phyloP scores from a whole-genome alignment of 2,888 invertebrate species.

The Pristionchus japonicus region DNA sequence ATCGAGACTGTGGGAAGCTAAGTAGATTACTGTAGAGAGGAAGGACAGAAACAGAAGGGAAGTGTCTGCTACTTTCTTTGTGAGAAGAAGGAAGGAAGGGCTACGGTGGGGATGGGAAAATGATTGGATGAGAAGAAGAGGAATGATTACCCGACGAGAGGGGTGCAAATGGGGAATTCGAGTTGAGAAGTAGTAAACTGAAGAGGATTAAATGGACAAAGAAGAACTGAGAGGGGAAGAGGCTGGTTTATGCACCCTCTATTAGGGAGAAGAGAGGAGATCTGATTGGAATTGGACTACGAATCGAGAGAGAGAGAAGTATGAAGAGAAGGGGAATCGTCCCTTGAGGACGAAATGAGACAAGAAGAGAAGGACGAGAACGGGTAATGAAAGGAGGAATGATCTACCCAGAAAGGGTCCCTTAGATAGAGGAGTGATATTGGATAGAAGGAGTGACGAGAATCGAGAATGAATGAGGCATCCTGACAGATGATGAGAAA shows the following conservation, averaged over 20 bases:
- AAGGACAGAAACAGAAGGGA: not conserved
- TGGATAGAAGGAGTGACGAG: constrained; percentile 28
- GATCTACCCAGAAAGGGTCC: not conserved
- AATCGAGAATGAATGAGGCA: constrained; percentile 38
- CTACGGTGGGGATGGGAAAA: constrained; percentile 17
- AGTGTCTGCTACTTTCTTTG: not conserved
- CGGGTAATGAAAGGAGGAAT: constrained; percentile 31
- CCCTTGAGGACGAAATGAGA: not conserved
- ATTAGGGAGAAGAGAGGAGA: not conserved
- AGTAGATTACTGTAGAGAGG: constrained; percentile 19
- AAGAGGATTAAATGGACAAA: constrained; percentile 41
- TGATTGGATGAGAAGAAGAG: not conserved
- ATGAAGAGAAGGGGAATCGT: constrained; percentile 8
- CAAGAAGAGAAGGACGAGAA: not conserved
- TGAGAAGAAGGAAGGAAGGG: not conserved
- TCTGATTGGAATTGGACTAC: constrained; percentile 21
- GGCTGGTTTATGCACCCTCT: constrained; percentile 15
- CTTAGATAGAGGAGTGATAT: constrained; percentile 21
- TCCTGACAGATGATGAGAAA: constrained; percentile 33
- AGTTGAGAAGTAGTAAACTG: constrained; percentile 38
- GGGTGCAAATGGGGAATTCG: not conserved
- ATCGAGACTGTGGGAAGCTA: constrained; percentile 10
- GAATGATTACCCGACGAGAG: constrained; percentile 7
- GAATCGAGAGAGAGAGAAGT: constrained; percentile 1
- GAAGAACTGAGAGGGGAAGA: not conserved